These are phyloP conservation scores for Pammene fasciana DNA, from an alignment of 2,888 invertebrate genomes.

Conservation along the genomic window DNA sequence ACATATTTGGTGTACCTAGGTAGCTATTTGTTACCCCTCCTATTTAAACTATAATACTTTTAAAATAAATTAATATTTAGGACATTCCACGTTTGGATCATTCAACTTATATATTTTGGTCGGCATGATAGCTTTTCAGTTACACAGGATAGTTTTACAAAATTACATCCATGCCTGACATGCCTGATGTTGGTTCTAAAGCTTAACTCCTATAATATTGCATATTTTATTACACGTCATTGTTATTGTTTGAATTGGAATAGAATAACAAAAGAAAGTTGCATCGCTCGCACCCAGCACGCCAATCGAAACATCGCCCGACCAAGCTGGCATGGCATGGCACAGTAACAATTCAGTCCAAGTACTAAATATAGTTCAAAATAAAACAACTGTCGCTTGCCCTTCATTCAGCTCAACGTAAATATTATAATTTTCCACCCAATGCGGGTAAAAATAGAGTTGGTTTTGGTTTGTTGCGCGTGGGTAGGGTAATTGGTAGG, in stretches of 20 bases:
- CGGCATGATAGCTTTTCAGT: too few species aligned
- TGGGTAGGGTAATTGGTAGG: constrained; percentile 74
- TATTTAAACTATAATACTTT: too few species aligned
- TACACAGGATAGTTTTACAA: too few species aligned
- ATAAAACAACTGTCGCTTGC: constrained; percentile 83
- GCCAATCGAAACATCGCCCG: constrained; percentile 68
- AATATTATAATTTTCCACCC: constrained; percentile 62
- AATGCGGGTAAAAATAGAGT: constrained; percentile 61
- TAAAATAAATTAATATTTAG: too few species aligned
- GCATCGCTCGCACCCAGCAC: constrained; percentile 56
- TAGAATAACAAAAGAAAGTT: constrained; percentile 39
- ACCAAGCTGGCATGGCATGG: constrained; percentile 78
- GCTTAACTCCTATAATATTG: too few species aligned
- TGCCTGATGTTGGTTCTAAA: too few species aligned
- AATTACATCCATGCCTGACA: too few species aligned
- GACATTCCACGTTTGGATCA: too few species aligned
- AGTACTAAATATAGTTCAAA: constrained; percentile 82
- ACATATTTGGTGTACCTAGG: too few species aligned
- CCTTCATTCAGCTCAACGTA: constrained; percentile 74
- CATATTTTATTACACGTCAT: neutral
- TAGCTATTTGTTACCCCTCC: too few species aligned
- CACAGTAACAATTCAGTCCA: constrained; percentile 80
- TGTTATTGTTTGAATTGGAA: constrained; percentile 22
- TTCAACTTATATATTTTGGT: too few species aligned
- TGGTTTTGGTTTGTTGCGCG: constrained; percentile 60